phyloP scores from a whole-genome alignment of 2,888 invertebrate species.

The Sphecodes monilicornis region DNA sequence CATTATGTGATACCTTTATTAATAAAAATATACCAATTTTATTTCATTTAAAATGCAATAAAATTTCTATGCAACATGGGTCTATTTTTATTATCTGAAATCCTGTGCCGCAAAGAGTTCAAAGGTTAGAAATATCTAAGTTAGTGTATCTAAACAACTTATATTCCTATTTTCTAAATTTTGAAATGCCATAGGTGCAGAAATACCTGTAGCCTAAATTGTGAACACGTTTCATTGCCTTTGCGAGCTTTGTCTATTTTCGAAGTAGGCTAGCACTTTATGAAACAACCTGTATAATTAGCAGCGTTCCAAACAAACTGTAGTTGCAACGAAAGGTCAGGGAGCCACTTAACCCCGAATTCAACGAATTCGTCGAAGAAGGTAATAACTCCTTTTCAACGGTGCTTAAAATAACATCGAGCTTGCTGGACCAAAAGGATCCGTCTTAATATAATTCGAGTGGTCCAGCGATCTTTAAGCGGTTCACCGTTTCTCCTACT shows the following conservation, averaged over 20 bases:
- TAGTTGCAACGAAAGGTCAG: slow-evolving; percentile 39
- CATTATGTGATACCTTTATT: no score
- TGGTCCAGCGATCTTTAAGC: slow-evolving; percentile 12
- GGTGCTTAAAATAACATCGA: slow-evolving; percentile 51
- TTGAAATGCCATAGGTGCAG: neutral
- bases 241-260: neutral
- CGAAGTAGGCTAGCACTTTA: neutral
- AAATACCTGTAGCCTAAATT: neutral
- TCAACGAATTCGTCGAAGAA: slow-evolving; percentile 59
- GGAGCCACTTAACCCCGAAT: slow-evolving; percentile 43
- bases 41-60: no score
- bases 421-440: slow-evolving; percentile 28
- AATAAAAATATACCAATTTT: no score
- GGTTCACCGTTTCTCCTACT: neutral
- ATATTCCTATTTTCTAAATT: no score
- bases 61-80: no score
- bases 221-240: neutral
- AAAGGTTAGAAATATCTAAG: no score
- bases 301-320: neutral
- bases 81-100: no score
- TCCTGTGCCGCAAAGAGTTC: no score
- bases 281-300: neutral
- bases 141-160: no score
- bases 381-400: slow-evolving; percentile 61
- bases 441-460: slow-evolving; percentile 62